Evolutionary conservation across 2,888 invertebrate species (phyloP).

Genomic region (Spicauda simplicius): DNA sequence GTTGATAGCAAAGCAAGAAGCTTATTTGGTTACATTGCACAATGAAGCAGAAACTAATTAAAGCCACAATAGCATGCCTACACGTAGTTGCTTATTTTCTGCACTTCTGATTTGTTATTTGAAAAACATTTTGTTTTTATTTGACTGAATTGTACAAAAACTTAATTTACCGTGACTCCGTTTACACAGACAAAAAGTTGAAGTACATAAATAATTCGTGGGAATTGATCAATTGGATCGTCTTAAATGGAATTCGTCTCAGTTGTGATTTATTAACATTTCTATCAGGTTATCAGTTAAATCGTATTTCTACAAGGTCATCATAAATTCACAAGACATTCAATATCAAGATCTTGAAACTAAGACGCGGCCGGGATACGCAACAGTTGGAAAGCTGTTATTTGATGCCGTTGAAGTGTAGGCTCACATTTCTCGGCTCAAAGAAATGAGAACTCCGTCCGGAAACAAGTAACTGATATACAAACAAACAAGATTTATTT

Average conservation of each 20-base stretch:
- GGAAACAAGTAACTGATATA: slow-evolving; percentile 34
- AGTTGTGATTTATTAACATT: background rate
- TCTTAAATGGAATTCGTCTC: too few species aligned
- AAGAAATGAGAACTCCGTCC: slow-evolving; percentile 32
- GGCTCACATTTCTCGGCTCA: slow-evolving; percentile 28
- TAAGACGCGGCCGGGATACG: slow-evolving; percentile 5
- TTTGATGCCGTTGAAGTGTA: slow-evolving; percentile 30
- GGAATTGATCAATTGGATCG: too few species aligned
- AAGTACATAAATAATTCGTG: too few species aligned
- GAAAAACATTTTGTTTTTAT: too few species aligned
- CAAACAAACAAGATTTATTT: slow-evolving; percentile 26
- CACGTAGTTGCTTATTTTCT: slow-evolving; percentile 13
- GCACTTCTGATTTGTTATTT: background rate
- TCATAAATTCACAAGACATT: background rate
- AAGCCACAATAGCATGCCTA: slow-evolving; percentile 6
- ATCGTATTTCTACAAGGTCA: background rate
- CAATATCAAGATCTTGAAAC: slow-evolving; percentile 6
- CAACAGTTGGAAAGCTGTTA: slow-evolving; percentile 34
- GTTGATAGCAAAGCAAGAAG: slow-evolving; percentile 22
- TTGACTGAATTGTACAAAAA: too few species aligned
- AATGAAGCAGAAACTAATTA: slow-evolving; percentile 34
- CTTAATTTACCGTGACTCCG: background rate
- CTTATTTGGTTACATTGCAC: slow-evolving; percentile 27
- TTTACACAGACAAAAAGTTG: background rate
- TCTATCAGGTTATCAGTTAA: background rate